Conservation (phyloP, 2,797 vertebrate genomes). For the Catharus ustulatus region DNA sequence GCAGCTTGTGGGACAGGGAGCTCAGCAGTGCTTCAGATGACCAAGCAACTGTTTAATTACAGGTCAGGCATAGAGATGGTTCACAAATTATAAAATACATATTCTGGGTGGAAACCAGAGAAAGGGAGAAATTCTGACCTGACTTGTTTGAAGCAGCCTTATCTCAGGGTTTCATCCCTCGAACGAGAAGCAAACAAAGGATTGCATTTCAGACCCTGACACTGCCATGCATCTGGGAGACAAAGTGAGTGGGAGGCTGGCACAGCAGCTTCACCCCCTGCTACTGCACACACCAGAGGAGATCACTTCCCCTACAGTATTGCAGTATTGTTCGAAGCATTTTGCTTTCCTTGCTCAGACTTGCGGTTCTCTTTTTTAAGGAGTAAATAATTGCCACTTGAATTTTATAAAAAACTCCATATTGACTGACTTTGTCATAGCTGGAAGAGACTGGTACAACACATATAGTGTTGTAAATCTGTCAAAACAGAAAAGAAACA, state of each 20-base stretch:
- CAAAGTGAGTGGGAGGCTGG: not conserved
- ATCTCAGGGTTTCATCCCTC: not conserved
- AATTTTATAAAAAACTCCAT: not conserved
- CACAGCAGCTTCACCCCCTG: not conserved
- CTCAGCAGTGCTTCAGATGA: not conserved
- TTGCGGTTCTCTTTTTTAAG: not conserved
- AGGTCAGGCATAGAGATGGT: not conserved
- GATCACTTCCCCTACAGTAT: not conserved
- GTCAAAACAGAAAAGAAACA: not conserved
- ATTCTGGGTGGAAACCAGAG: not conserved
- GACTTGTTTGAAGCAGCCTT: not conserved
- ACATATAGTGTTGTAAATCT: not conserved
- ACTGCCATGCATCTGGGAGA: not conserved
- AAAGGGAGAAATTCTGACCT: not conserved
- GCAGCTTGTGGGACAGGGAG: not conserved
- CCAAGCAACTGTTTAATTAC: not conserved
- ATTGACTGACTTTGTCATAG: not conserved
- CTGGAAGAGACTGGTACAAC: conserved; percentile 6
- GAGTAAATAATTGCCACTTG: not conserved
- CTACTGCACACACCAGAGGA: not conserved
- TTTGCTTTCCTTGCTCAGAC: not conserved
- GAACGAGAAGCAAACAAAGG: not conserved
- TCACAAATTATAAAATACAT: not conserved
- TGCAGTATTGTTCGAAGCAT: not conserved
- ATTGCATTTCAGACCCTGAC: not conserved